Conservation (phyloP, 2,888 invertebrate species). For the Hoplodrina ambigua region DNA sequence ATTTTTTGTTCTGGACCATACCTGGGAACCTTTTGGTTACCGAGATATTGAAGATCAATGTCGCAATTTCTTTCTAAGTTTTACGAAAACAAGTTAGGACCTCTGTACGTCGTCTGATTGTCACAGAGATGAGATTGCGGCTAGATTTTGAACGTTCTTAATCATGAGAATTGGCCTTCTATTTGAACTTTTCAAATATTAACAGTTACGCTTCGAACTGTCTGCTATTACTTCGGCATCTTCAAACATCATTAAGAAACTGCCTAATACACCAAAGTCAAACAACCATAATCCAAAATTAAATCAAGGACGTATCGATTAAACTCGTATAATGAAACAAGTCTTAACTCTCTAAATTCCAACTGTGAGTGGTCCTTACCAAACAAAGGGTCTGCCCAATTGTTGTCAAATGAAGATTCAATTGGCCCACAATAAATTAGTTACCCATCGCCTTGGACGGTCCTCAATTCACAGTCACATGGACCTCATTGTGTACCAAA, state of each 20-base stretch:
- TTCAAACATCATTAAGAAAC: constrained; percentile 14
- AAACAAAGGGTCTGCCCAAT: constrained; percentile 83
- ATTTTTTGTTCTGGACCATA: no score
- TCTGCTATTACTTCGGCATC: constrained; percentile 6
- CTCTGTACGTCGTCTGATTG: no score
- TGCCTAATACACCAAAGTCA: constrained; percentile 33
- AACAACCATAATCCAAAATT: constrained; percentile 48
- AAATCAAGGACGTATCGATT: constrained; percentile 56
- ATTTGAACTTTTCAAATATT: not conserved
- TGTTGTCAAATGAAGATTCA: constrained; percentile 89
- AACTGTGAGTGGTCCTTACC: constrained; percentile 61
- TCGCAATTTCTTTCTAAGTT: no score
- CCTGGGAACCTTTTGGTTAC: no score
- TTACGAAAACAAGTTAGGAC: no score
- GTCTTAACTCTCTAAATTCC: constrained; percentile 71
- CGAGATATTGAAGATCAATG: no score
- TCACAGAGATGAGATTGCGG: no score
- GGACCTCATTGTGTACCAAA: constrained; percentile 69
- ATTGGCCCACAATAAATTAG: constrained; percentile 84
- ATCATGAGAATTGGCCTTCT: no score
- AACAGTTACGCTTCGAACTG: not conserved
- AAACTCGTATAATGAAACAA: constrained; percentile 69
- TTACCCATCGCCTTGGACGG: constrained; percentile 68
- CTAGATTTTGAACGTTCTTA: no score
- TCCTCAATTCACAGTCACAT: constrained; percentile 82